Conservation (phyloP, 2,113 vertebrate species). For the Phaethon lepturus region DNA sequence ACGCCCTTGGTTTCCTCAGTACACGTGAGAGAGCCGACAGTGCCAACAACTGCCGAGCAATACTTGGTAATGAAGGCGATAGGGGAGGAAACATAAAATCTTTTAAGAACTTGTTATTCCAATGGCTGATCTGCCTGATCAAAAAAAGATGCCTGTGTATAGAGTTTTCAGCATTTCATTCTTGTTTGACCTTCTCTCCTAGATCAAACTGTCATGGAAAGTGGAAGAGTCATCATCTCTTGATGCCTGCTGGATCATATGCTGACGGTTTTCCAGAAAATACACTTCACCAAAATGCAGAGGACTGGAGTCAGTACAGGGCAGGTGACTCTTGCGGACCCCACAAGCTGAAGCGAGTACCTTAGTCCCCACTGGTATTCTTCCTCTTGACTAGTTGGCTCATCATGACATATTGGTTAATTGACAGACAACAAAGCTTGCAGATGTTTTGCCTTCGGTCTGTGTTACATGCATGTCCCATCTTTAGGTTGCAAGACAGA, state of each 20-base stretch:
- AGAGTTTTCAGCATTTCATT: not conserved
- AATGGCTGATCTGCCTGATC: not conserved
- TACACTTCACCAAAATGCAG: not conserved
- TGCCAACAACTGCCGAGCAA: not conserved
- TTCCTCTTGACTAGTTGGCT: not conserved
- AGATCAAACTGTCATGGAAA: not conserved
- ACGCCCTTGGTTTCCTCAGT: not conserved
- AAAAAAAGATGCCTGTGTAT: not conserved
- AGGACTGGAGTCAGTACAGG: not conserved
- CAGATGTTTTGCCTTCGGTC: not conserved
- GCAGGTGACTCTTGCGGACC: rapidly evolving
- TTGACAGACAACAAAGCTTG: not conserved
- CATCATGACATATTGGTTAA: not conserved
- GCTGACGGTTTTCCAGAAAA: not conserved
- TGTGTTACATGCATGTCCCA: not conserved
- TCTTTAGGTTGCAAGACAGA: not conserved
- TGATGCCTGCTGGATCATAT: not conserved
- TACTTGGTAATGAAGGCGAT: not conserved
- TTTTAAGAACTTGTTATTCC: not conserved
- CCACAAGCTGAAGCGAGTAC: not conserved
- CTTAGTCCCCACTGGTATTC: not conserved
- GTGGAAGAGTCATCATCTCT: not conserved
- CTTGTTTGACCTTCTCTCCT: not conserved
- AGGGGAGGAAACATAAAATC: not conserved
- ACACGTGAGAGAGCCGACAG: not conserved